These are phyloP conservation scores for Morone saxatilis DNA, from an alignment of 2,113 vertebrate genomes.

Conservation along the genomic window DNA sequence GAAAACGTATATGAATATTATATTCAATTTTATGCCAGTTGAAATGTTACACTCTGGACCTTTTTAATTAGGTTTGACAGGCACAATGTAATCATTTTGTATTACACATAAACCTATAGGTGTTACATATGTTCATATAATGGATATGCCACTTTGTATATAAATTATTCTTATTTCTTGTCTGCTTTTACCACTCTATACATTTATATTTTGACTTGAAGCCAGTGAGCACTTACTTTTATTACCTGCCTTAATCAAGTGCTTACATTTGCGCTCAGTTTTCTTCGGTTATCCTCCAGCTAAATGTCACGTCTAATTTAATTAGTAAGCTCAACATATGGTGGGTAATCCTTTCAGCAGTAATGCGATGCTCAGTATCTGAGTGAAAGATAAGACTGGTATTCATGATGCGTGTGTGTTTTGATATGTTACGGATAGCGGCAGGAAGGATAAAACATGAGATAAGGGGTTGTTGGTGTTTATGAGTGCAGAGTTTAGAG, in stretches of 20 bases:
- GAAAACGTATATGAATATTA: too few relatives aligned
- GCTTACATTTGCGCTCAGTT: not conserved
- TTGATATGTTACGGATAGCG: constrained; percentile 19
- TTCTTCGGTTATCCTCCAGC: constrained; percentile 10
- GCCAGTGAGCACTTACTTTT: not conserved
- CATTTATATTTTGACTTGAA: not conserved
- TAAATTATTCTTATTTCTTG: not conserved
- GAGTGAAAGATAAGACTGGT: constrained; percentile 12
- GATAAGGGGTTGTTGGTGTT: constrained; percentile 8
- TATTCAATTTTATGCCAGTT: too few relatives aligned
- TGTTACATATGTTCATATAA: not conserved
- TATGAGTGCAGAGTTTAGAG: not conserved
- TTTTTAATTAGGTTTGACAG: not conserved
- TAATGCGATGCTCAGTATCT: constrained; percentile 13
- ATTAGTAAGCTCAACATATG: constrained; percentile 41
- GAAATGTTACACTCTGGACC: too few relatives aligned
- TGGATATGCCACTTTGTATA: not conserved
- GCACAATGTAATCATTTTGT: not conserved
- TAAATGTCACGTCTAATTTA: constrained; percentile 51
- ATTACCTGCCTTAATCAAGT: not conserved
- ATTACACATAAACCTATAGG: not conserved
- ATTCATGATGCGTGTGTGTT: not conserved
- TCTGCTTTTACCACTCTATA: not conserved
- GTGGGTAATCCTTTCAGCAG: constrained; percentile 33
- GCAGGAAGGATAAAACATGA: constrained; percentile 23